Evolutionary conservation across 1,140 invertebrate species (phyloP).

Genomic region (Brachionus rubens): DNA sequence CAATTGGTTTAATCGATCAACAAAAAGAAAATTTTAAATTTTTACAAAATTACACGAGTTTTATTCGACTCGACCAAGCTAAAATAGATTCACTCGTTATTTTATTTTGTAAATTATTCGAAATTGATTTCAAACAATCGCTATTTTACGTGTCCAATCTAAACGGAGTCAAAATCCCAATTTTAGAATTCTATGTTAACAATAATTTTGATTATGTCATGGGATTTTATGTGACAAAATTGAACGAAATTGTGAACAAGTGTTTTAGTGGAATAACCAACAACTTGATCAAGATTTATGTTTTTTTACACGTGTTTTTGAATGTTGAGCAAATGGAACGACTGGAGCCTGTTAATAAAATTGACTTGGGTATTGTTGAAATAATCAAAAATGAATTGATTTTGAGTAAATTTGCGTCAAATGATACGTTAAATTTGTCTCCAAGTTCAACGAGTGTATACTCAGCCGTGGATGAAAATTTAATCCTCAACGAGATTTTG

Average conservation of each 20-base stretch:
- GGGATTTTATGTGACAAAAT: not conserved
- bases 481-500: too few species aligned
- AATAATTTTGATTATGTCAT: not conserved
- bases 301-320: not conserved
- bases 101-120: conserved; percentile 4
- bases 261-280: not conserved
- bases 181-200: not conserved
- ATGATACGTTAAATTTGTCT: too few species aligned
- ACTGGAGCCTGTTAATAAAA: not conserved
- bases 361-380: not conserved
- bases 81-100: not conserved
- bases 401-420: conserved; percentile 12
- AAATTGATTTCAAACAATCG: not conserved
- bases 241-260: not conserved
- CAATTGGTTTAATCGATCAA: not conserved
- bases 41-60: not conserved
- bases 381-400: conserved; percentile 26
- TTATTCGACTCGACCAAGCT: not conserved
- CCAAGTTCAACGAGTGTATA: not conserved
- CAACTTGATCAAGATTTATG: not conserved
- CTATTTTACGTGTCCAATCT: not conserved
- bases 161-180: not conserved
- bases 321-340: not conserved
- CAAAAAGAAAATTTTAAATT: not conserved
- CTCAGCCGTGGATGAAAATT: not conserved